phyloP scores from a whole-genome alignment of 2,113 vertebrate genomes.

The Phodopus roborovskii region DNA sequence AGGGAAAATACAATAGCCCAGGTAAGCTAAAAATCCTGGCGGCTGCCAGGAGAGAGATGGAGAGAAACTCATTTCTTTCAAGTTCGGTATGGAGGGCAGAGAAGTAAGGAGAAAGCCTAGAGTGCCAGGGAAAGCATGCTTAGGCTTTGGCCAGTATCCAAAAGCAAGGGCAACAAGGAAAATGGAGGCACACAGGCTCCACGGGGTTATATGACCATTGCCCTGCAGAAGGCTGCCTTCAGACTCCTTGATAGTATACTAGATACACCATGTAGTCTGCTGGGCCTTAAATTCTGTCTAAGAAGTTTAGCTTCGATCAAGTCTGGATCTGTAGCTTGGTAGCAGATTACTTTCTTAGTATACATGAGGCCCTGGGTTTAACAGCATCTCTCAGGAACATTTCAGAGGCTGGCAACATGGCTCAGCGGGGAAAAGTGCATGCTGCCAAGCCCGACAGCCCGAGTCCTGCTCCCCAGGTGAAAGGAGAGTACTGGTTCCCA shows the following conservation, averaged over 20 bases:
- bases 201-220: background rate
- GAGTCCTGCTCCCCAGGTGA: background rate
- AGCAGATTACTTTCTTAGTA: background rate
- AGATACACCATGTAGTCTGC: background rate
- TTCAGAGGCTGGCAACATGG: background rate
- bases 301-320: conserved; percentile 3
- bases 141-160: background rate
- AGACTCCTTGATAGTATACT: background rate
- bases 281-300: background rate
- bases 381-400: background rate
- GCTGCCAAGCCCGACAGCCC: background rate
- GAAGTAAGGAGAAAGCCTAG: background rate
- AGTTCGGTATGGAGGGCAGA: background rate
- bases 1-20: background rate
- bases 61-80: background rate
- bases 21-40: background rate
- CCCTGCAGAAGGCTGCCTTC: background rate
- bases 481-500: background rate
- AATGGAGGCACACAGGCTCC: background rate
- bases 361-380: background rate
- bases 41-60: background rate
- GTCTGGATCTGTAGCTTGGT: background rate
- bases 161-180: background rate
- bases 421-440: background rate
- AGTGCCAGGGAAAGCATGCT: background rate